A percentile compares a stretch with the other conserved stretches of the same genome.
Conservation (phyloP, 2,113 vertebrate species). For the Oenanthe melanoleuca region DNA sequence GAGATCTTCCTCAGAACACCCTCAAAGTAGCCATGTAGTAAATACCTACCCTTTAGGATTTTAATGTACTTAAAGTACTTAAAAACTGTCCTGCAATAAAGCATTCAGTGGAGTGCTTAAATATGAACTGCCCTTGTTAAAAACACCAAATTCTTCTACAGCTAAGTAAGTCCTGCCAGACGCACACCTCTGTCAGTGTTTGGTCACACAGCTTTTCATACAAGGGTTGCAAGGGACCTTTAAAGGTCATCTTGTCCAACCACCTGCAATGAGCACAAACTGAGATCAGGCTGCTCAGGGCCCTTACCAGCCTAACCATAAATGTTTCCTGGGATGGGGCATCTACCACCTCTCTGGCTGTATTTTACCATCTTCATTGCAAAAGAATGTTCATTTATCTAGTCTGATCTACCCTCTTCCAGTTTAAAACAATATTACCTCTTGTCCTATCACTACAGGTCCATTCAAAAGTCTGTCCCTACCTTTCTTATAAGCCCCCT, state of each 20-base stretch:
- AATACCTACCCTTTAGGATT: neutral
- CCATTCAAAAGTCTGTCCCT: neutral
- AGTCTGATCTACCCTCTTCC: no score
- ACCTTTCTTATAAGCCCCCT: neutral
- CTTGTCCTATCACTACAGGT: rapidly evolving
- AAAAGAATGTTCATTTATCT: rapidly evolving
- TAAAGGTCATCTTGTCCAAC: rapidly evolving
- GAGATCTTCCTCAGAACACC: neutral
- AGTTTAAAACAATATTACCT: neutral
- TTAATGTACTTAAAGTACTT: neutral
- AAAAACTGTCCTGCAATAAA: neutral
- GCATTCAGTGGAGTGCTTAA: no score
- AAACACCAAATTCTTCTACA: neutral
- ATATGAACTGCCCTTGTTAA: neutral
- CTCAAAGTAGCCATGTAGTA: neutral
- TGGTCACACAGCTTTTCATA: neutral
- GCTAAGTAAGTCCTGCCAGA: neutral
- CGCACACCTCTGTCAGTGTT: neutral
- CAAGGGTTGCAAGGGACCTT: neutral
- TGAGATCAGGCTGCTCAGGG: neutral
- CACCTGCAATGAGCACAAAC: neutral
- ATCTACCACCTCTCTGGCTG: neutral
- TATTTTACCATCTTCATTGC: rapidly evolving
- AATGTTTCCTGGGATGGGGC: no score
- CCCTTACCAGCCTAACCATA: neutral